Base-by-base conservation (phyloP, 2,797 vertebrate species). In the Semaprochilodus insignis region DNA sequence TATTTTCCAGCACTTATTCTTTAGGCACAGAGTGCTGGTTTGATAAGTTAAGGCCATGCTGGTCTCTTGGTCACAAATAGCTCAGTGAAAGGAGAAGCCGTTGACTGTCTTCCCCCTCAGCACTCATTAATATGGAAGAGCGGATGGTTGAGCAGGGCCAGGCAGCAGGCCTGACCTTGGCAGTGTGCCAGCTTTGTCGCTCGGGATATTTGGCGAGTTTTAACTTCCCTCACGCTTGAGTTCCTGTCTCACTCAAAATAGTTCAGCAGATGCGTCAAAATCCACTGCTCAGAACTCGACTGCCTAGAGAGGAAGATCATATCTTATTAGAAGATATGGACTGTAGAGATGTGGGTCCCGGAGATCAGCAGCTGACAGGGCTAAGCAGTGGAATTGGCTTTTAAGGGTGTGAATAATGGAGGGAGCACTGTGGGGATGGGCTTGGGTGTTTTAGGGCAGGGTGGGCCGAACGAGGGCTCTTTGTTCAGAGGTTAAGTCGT, bases 91-190 rank as follows among this genome's bases (percentile, higher is more conserved):
- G 78, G 70, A 62, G 81, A 63, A 52, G 81, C 65, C 25, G 6
- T 65, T 66, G 34, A 27, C 67, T 51, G 23, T 83, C 60, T 59
- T 23, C 59, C 69, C 6, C 77, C 31, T 60, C 69, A 54, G 23
- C 40, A 31, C 78, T 83, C 81, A 80, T 86, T 74, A 85, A 82
- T 77, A 76, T 84, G 83, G 84, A 87, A 81, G 60, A 48, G 31
- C 36, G 74, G 52, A 40, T 51, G 82, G 52, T 54, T 74, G 59
- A 79, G 79, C 63, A 60, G 76, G 81, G 62, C 10, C 77, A 60
- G 67, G 77, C 65, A 67, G 48, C n/a, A 72, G 60, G 72, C 57
- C 74, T 63, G 77, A 78, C 62, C 23, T 63, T 81, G 81, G 84
- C 82, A n/a, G 21, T 14, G 21, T 52, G 76, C 75, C 78, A 84